Conservation (phyloP, 2,888 invertebrate species). For the Platerodrilus igneus region DNA sequence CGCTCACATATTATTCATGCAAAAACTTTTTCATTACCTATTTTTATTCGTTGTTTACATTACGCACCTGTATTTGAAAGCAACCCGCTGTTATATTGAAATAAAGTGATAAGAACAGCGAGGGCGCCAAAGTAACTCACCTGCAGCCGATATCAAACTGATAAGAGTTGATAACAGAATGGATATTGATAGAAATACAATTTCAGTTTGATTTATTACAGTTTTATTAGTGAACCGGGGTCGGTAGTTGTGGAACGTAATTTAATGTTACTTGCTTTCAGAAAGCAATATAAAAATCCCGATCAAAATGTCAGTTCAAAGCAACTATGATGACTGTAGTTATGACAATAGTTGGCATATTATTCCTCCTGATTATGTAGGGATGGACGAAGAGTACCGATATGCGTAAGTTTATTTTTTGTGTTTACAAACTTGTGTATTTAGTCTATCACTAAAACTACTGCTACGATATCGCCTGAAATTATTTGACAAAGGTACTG, state of each 20-base stretch:
- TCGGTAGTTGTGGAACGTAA: constrained; percentile 3
- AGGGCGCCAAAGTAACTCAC: constrained; percentile 20
- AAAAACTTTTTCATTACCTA: too few species aligned
- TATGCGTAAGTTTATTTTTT: constrained; percentile 56
- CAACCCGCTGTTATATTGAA: constrained; percentile 19
- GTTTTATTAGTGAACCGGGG: constrained; percentile 7
- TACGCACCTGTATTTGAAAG: constrained; percentile 21
- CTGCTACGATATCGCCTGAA: too few species aligned
- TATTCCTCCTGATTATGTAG: constrained; percentile 66
- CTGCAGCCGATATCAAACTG: constrained; percentile 20
- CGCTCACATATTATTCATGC: too few species aligned
- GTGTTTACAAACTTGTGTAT: too few species aligned
- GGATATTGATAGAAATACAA: constrained; percentile 12
- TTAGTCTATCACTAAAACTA: too few species aligned
- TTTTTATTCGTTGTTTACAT: too few species aligned
- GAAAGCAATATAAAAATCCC: constrained; percentile 37
- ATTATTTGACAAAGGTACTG: too few species aligned
- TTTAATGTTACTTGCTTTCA: not conserved
- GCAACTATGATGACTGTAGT: constrained; percentile 57
- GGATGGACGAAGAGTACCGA: constrained; percentile 65
- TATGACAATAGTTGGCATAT: constrained; percentile 66
- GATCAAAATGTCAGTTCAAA: constrained; percentile 61
- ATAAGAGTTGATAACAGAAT: constrained; percentile 16
- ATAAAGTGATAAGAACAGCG: constrained; percentile 13
- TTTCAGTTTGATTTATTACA: constrained; percentile 9